These are phyloP conservation scores for Philonicus albiceps DNA, from an alignment of 2,888 invertebrate genomes.

Conservation along the genomic window DNA sequence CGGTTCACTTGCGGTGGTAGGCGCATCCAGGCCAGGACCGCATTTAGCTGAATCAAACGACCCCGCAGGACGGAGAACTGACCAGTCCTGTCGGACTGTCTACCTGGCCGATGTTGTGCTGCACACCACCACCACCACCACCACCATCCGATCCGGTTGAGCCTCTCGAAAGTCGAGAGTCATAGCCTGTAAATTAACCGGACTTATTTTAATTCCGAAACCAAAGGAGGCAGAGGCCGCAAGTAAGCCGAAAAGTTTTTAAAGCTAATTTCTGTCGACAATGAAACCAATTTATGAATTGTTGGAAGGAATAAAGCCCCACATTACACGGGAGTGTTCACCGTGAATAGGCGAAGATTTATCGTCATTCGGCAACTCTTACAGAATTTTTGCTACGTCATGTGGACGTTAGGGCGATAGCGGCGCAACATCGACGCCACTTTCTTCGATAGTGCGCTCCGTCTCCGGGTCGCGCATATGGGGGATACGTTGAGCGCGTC, in stretches of 20 bases:
- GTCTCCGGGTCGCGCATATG: background rate
- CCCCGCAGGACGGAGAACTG: background rate
- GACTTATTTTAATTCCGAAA: conserved; percentile 39
- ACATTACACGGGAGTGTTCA: conserved; percentile 45
- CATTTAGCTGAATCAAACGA: background rate
- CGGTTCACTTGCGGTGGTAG: background rate
- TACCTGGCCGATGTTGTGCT: background rate
- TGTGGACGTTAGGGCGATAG: conserved; percentile 38
- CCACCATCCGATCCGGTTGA: background rate
- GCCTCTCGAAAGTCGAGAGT: conserved; percentile 37
- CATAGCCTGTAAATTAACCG: conserved; percentile 45
- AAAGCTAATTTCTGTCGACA: conserved; percentile 48
- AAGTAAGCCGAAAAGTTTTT: conserved; percentile 39
- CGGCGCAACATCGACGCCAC: conserved; percentile 33
- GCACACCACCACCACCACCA: too few species aligned
- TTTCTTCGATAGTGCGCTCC: conserved; percentile 17
- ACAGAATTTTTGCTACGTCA: conserved; percentile 46
- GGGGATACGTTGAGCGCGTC: background rate
- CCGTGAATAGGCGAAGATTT: conserved; percentile 45
- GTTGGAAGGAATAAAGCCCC: conserved; percentile 44
- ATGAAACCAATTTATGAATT: conserved; percentile 50
- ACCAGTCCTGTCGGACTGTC: background rate
- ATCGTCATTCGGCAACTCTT: conserved; percentile 43
- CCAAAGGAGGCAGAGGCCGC: background rate
- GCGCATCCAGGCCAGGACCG: background rate